phyloP scores from a whole-genome alignment of 2,888 invertebrate species.

The Conomelus anceps region DNA sequence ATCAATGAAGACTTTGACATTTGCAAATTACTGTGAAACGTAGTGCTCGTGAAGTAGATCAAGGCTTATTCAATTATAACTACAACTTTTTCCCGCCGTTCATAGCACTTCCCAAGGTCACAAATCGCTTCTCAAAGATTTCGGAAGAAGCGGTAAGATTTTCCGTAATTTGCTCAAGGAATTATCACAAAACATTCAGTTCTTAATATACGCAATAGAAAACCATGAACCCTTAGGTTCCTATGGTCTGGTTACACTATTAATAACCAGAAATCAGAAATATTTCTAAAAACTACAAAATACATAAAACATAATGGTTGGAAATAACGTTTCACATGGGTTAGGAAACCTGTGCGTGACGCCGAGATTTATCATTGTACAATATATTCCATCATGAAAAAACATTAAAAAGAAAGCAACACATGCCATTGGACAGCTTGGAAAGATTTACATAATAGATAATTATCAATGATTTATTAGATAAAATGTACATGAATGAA shows the following conservation, averaged over 20 bases:
- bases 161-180: neutral
- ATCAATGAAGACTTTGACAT: neutral
- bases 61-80: neutral
- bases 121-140: neutral
- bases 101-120: neutral
- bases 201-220: neutral
- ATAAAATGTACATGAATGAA: too few relatives aligned
- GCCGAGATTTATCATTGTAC: too few relatives aligned
- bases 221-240: neutral
- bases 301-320: too few relatives aligned
- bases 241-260: neutral
- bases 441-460: too few relatives aligned
- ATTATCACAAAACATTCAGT: neutral
- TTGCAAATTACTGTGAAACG: neutral
- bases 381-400: too few relatives aligned
- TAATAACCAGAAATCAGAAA: too few relatives aligned
- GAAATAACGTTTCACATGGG: too few relatives aligned
- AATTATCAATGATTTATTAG: too few relatives aligned
- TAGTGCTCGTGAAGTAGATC: neutral
- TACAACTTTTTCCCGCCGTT: neutral
- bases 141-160: neutral
- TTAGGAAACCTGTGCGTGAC: too few relatives aligned
- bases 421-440: too few relatives aligned
- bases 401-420: too few relatives aligned
- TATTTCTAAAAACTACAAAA: too few relatives aligned